Conservation (phyloP, 1,140 invertebrate species). For the Hycleus phaleratus region DNA sequence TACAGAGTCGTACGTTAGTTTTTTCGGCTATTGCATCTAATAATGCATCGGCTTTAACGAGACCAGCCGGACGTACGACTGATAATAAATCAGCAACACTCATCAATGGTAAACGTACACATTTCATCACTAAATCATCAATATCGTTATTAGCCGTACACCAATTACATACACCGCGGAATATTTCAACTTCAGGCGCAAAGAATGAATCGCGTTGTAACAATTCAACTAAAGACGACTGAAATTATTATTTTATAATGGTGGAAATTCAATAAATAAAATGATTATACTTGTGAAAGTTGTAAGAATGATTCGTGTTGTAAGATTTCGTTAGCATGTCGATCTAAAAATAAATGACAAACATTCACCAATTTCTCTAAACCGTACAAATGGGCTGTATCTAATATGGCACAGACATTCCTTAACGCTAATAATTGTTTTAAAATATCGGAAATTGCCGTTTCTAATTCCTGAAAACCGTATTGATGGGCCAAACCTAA, state of each 20-base stretch:
- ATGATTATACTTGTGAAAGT: conserved; percentile 63
- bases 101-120: conserved; percentile 83
- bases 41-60: conserved; percentile 82
- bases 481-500: conserved; percentile 89
- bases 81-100: conserved; percentile 77
- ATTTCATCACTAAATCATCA: conserved; percentile 45
- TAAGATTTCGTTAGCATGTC: conserved; percentile 77
- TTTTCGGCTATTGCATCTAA: conserved; percentile 88
- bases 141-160: conserved; percentile 60
- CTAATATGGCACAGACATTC: conserved; percentile 91
- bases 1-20: conserved; percentile 65
- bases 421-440: conserved; percentile 75
- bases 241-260: conserved; percentile 18
- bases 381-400: conserved; percentile 68
- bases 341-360: conserved; percentile 78
- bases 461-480: conserved; percentile 86
- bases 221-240: conserved; percentile 73
- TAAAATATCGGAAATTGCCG: conserved; percentile 87
- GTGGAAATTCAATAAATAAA: too few species aligned
- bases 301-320: conserved; percentile 75
- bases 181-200: conserved; percentile 92
- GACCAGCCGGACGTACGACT: conserved; percentile 73
- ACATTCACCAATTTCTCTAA: conserved; percentile 54
- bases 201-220: conserved; percentile 91
- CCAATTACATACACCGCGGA: conserved; percentile 81